Conservation (phyloP, 1,140 invertebrate genomes). For the Euschistus heros region DNA sequence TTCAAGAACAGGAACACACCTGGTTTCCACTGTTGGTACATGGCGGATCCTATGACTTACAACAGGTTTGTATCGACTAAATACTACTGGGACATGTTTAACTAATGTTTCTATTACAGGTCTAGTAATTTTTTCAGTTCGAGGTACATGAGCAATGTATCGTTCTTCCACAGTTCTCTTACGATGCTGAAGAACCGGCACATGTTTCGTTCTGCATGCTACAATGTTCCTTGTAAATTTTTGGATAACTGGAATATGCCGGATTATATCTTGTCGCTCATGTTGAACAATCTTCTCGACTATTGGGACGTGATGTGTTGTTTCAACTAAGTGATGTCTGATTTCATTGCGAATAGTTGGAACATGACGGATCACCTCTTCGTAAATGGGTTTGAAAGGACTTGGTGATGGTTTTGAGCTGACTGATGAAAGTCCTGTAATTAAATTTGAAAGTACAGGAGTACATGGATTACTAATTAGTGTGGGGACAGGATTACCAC, state of each 20-base stretch:
- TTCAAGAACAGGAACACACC: slow-evolving; percentile 16
- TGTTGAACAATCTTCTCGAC: slow-evolving; percentile 7
- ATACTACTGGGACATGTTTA: slow-evolving; percentile 15
- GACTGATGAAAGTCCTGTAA: too few relatives aligned
- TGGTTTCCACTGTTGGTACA: slow-evolving; percentile 19
- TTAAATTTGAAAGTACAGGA: too few relatives aligned
- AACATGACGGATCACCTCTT: slow-evolving; percentile 15
- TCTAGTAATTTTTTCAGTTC: background rate
- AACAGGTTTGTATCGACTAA: slow-evolving; percentile 8
- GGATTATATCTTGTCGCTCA: background rate
- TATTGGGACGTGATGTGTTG: slow-evolving; percentile 14
- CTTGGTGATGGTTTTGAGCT: too few relatives aligned
- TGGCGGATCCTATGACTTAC: background rate
- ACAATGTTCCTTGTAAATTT: background rate
- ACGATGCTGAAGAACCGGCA: slow-evolving; percentile 6
- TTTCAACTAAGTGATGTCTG: background rate
- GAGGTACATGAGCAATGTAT: slow-evolving; percentile 16
- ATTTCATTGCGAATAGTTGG: background rate
- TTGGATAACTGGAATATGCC: slow-evolving; percentile 14
- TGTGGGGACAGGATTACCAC: too few relatives aligned
- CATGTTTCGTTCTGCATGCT: background rate
- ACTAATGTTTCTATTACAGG: slow-evolving; percentile 15
- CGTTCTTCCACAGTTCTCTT: background rate
- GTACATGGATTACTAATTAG: too few relatives aligned
- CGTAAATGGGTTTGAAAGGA: slow-evolving; percentile 3